Evolutionary conservation across 2,113 vertebrate genomes (phyloP).

Genomic region (Thomomys bottae): DNA sequence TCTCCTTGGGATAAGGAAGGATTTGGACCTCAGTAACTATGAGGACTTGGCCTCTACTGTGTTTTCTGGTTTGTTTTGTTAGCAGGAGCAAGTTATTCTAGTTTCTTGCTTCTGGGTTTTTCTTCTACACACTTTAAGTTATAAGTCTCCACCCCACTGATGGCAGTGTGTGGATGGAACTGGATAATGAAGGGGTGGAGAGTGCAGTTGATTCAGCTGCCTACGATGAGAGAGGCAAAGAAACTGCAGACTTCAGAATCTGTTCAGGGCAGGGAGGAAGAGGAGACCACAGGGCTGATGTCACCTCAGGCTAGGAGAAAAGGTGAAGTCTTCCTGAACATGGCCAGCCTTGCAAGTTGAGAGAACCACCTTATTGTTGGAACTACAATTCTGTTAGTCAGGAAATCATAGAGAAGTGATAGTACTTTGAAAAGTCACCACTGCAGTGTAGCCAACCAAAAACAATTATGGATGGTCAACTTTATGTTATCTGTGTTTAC

Average conservation of each 20-base stretch:
- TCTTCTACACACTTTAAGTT: conserved; percentile 64
- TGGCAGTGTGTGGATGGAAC: conserved; percentile 58
- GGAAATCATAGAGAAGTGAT: neutral
- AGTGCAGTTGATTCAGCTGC: conserved; percentile 74
- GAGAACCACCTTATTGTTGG: neutral
- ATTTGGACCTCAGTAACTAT: conserved; percentile 76
- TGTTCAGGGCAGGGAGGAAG: neutral
- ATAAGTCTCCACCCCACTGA: conserved; percentile 67
- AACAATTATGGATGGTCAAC: neutral
- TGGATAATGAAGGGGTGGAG: conserved; percentile 73
- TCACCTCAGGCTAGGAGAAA: neutral
- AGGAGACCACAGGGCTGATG: neutral
- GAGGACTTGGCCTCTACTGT: conserved; percentile 77
- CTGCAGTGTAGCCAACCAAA: neutral
- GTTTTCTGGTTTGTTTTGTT: conserved; percentile 81
- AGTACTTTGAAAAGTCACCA: conserved; percentile 26
- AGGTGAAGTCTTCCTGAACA: neutral
- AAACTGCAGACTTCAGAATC: conserved; percentile 54
- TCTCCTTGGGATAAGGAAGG: conserved; percentile 79
- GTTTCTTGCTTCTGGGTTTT: conserved; percentile 76
- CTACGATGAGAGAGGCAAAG: conserved; percentile 44
- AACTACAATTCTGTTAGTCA: neutral
- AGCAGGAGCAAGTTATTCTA: conserved; percentile 78
- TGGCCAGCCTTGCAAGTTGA: neutral
- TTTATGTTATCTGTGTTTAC: neutral